Conservation (phyloP, 2,113 vertebrate genomes). For the Hyperopisus bebe region DNA sequence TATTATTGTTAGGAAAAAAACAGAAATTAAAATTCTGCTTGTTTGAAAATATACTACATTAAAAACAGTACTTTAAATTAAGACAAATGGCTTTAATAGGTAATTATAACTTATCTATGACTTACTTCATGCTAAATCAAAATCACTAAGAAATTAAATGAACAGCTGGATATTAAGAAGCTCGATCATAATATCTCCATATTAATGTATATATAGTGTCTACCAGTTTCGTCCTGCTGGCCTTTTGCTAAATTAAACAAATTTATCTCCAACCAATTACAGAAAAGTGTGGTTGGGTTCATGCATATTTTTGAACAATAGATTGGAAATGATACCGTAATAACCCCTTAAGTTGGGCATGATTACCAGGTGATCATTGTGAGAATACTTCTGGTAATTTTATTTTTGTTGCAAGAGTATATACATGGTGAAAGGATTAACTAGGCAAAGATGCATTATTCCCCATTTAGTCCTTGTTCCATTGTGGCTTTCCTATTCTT, state of each 20-base stretch:
- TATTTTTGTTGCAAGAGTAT: constrained; percentile 55
- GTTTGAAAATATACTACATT: background rate
- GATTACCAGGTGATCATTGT: background rate
- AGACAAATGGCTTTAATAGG: background rate
- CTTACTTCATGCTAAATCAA: background rate
- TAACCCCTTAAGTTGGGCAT: background rate
- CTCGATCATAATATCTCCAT: background rate
- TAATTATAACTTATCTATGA: background rate
- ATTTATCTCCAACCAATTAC: background rate
- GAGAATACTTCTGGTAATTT: constrained; percentile 38
- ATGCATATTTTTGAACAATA: background rate
- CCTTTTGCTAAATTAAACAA: background rate
- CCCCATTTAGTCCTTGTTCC: constrained; percentile 46
- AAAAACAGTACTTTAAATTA: background rate
- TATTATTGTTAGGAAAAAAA: background rate
- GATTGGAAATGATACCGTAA: constrained; percentile 6
- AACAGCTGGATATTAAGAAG: background rate
- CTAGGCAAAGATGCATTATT: constrained; percentile 52
- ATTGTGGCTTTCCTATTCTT: constrained; percentile 57
- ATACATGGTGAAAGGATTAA: constrained; percentile 63
- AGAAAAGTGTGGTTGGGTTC: background rate
- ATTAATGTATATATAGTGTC: background rate
- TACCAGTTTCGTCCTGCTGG: background rate
- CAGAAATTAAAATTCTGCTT: background rate
- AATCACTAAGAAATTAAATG: background rate